Evolutionary conservation across 2,888 invertebrate genomes (phyloP), one percentile per base, ranked within the genome.

Genomic region (Meliscaeva auricollis): DNA sequence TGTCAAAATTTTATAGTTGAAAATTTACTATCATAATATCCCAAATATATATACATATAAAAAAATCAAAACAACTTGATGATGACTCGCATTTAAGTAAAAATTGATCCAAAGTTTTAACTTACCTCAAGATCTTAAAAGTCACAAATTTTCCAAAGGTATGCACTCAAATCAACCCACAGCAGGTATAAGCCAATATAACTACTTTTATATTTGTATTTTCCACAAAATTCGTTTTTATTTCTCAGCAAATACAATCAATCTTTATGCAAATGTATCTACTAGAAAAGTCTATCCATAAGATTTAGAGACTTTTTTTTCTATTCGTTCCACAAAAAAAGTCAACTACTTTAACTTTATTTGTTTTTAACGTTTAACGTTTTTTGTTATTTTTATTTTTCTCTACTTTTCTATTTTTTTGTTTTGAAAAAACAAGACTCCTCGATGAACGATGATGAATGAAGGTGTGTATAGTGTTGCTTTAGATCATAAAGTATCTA

Each of bases 181-280:
- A 56, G 32, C 38, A 38, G 38, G 11, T 38, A 38, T 38, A 38
- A 38, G 38, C 38, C 38, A 9, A 26, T 26, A 76, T 54, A 75
- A 38, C 77, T 73, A 54, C 46, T 64, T 35, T 32, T 26, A 20
- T 48, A 44, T 11, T 60, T 22, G 9, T 38, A 9, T 64, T 32
- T 35, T 50, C 35, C 35, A 48, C 15, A 17, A 22, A 17, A n/a
- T 54, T 69, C 54, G 58, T 73, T 77, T 78, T n/a, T n/a, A n/a
- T 35, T 46, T 64, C 74, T 72, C 60, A 72, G 3, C 48, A 70
- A 66, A 74, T 66, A 75, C 66, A 32, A 50, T 70, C 48, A 70
- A 41, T 72, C 35, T 58, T 66, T 84, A 79, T 79, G 83, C 58
- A 84, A 84, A 84, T 84, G 75, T 70, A 70, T 81, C 58, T 56